phyloP scores from a whole-genome alignment of 2,797 vertebrate species.

The Moxostoma hubbsi region DNA sequence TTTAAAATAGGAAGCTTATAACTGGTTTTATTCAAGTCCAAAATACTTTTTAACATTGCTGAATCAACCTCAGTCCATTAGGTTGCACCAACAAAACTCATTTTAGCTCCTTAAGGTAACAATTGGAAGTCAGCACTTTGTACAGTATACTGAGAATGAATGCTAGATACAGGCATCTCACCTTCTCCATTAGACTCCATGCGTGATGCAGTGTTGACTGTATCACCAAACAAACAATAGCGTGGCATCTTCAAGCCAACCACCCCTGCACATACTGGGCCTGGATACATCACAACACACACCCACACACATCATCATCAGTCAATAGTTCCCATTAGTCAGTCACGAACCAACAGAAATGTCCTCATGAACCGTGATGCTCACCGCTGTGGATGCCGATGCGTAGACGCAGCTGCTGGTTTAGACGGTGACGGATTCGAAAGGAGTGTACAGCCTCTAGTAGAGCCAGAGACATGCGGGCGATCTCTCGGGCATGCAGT shows the following conservation, averaged over 20 bases:
- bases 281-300: slow-evolving; percentile 59
- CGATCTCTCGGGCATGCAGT: slow-evolving; percentile 84
- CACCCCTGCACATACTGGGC: slow-evolving; percentile 79
- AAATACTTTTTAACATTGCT: too few relatives aligned
- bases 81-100: too few relatives aligned
- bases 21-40: too few relatives aligned
- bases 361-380: slow-evolving; percentile 2
- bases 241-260: slow-evolving; percentile 81
- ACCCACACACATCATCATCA: slow-evolving; percentile 27
- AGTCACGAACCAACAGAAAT: slow-evolving; percentile 18
- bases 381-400: slow-evolving; percentile 90
- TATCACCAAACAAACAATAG: slow-evolving; percentile 81
- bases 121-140: too few relatives aligned
- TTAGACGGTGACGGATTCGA: slow-evolving; percentile 83
- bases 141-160: too few relatives aligned
- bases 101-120: too few relatives aligned
- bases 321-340: neutral
- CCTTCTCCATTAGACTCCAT: slow-evolving; percentile 80
- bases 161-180: slow-evolving; percentile 47
- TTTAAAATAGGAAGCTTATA: too few relatives aligned
- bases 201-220: slow-evolving; percentile 79
- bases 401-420: slow-evolving; percentile 84
- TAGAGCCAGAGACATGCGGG: slow-evolving; percentile 87
- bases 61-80: too few relatives aligned
- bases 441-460: slow-evolving; percentile 86